Percentiles rank a stretch among this genome's conserved stretches.
Evolutionary conservation across 1,140 invertebrate species (phyloP).

Genomic region (Papilio dardanus): DNA sequence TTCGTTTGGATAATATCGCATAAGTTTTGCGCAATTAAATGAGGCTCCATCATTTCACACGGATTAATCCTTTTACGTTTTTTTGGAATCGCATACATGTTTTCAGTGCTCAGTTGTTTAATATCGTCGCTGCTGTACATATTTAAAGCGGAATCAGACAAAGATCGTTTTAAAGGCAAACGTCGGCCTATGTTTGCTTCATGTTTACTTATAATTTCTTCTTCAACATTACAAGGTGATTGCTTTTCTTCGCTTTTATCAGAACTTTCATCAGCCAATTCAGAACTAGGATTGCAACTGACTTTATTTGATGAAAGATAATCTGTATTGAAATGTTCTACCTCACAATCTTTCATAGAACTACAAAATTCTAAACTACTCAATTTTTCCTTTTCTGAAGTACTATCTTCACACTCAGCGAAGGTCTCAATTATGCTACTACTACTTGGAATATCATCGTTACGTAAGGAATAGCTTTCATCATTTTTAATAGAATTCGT

Average conservation of each 20-base stretch:
- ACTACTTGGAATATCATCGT: neutral
- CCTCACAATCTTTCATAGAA: neutral
- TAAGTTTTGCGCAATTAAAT: conserved; percentile 54
- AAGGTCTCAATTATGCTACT: neutral
- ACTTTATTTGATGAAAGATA: neutral
- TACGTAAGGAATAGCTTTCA: neutral
- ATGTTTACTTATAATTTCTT: conserved; percentile 3
- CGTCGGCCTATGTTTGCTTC: neutral
- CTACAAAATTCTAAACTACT: neutral
- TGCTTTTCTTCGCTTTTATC: neutral
- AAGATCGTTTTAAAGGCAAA: conserved; percentile 60
- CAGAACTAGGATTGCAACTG: neutral
- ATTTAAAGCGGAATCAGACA: conserved; percentile 70
- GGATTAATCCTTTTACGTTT: conserved; percentile 57
- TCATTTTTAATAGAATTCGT: neutral
- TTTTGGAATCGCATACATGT: conserved; percentile 44
- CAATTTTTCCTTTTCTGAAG: neutral
- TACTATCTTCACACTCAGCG: neutral
- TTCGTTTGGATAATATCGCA: conserved; percentile 64
- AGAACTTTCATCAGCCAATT: neutral
- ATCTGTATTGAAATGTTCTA: neutral
- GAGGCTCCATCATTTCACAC: conserved; percentile 47
- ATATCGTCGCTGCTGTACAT: conserved; percentile 41
- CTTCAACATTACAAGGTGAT: neutral
- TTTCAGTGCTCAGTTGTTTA: conserved; percentile 42